Evolutionary conservation across 2,797 vertebrate species (phyloP), one percentile per base, ranked within the genome.

Genomic region (Hoplostethus atlanticus): DNA sequence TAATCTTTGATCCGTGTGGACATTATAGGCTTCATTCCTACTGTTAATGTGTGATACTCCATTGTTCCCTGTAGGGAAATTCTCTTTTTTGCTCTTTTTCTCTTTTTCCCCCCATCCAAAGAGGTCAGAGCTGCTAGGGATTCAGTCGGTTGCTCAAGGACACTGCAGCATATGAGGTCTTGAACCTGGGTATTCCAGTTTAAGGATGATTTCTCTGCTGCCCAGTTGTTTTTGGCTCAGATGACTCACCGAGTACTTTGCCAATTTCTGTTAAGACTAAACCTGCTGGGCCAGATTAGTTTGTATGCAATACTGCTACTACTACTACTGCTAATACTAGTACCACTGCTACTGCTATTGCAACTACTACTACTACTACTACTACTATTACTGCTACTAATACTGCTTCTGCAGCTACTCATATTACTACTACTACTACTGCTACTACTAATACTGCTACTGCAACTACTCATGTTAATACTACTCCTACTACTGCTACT

Each of bases 1-100:
- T 38, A n/a, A 51, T 56, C 42, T 28, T 15, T 53, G 72, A 65
- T 55, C 58, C 59, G 4, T 62, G 51, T 30, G 42, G 12, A 47
- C 25, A 15, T 42, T 13, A 1, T 21, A 6, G 8, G 25, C 16
- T 25, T 52, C n/a, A 51, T 31, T 48, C 31, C 53, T 36, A 4
- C 42, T 47, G 42, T 42, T 46, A 28, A 54, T 15, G 9, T 36
- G 50, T 38, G 11, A 56, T 48, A 40, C 38, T 28, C 25, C 42
- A 53, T 63, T 58, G 16, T 3, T 50, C 16, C 16, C 17, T 58
- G 46, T 44, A 34, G 54, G 36, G 21, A 36, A 50, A 36, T 36
- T 36, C 7, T 36, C 34, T 6, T 36, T 36, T 36, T 36, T 36
- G 5, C 34, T 36, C 34, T 36, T 36, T 51, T n/a, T 48, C 1